Percentiles rank a stretch among this genome's conserved stretches.
Conservation (phyloP, 2,888 invertebrate genomes). For the Homarus gammarus region DNA sequence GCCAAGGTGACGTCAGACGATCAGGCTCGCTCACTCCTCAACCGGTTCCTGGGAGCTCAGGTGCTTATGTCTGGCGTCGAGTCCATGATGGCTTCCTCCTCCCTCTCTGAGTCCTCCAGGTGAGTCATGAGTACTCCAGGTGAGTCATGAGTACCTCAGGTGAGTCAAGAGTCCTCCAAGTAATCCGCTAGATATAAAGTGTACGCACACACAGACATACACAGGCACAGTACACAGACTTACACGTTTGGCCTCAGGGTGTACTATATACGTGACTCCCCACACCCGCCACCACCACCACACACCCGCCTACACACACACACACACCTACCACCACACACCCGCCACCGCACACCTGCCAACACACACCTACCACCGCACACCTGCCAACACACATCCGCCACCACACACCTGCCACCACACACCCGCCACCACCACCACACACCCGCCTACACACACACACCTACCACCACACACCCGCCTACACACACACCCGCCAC, state of each 20-base stretch:
- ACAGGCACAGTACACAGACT: too few species aligned
- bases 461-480: too few species aligned
- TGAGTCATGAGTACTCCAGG: conserved; percentile 23
- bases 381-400: background rate
- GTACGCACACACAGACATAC: too few species aligned
- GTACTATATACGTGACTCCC: too few species aligned
- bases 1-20: conserved; percentile 75
- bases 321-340: background rate
- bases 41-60: conserved; percentile 90
- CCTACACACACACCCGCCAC: too few species aligned
- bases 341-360: background rate
- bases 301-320: too few species aligned
- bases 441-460: too few species aligned
- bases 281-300: background rate
- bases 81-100: conserved; percentile 78
- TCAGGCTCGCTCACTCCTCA: conserved; percentile 84
- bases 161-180: background rate
- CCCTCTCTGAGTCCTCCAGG: conserved; percentile 76
- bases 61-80: conserved; percentile 90
- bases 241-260: too few species aligned
- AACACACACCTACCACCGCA: background rate
- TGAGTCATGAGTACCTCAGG: background rate
- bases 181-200: background rate
- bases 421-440: background rate
- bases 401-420: background rate